Base-by-base conservation (phyloP, 2,113 vertebrate species). In the Scopus umbretta region DNA sequence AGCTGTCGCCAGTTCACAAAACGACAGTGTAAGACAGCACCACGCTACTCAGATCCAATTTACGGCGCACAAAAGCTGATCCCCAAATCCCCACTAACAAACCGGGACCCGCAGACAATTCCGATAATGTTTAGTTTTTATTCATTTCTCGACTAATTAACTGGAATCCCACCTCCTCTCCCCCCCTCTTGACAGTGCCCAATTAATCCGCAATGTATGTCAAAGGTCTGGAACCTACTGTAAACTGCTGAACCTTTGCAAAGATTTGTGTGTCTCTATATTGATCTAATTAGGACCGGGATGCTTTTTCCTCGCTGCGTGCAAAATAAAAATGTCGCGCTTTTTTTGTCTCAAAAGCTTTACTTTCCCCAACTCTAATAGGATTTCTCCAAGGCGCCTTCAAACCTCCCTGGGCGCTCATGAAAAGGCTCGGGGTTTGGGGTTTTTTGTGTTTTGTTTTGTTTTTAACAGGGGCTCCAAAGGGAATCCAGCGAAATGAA, bases 131-230 rank as follows among this genome's bases (percentile, higher is more conserved):
- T 95, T 98, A 98, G 95, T 98, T 98, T 97, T 98, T 98, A 98
- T 98, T 99, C 98, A 98, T 98, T 99, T 98, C 98, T 96, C 97
- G 97, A 98, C 99, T 99, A 99, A 99, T 99, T 99, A 99, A 99
- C 99, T 99, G 98, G 98, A 99, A 99, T 99, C 98, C 94, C 94
- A 91, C 94, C 96, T 95, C 94, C 98, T 98, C 97, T 98, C 94
- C 97, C 97, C 97, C 97, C 97, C 98, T 98, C 98, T 97, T 98
- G 98, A 98, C 98, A 98, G 98, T 98, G 98, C 98, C 98, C 99
- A 99, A 99, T 99, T 99, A 99, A 98, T 99, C 96, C 78, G 93
- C 98, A 92, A 97, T 98, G 98, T 97, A 97, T 98, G 98, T 98
- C 98, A 99, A 98, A 99, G 98, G 98, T 98, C 98, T 96, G 95